Evolutionary conservation across 2,113 vertebrate species (phyloP), one percentile per base, ranked within the genome.

Genomic region (Sula dactylatra): DNA sequence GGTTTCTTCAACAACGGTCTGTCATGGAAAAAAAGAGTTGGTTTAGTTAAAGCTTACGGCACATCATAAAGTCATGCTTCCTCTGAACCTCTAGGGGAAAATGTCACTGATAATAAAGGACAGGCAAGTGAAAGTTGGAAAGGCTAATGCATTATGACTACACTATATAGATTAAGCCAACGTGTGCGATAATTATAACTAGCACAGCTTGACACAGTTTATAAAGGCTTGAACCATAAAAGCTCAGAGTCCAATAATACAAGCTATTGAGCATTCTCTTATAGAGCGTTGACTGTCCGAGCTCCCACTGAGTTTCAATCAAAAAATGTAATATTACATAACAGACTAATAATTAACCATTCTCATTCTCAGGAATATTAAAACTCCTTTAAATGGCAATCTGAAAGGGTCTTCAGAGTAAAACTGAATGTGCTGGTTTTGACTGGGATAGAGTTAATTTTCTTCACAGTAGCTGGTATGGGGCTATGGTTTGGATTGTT

Each of bases 61-160:
- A 71, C 40, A 94, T 95, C 80, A 66, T 93, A 83, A 98, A 97
- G 87, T 80, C 74, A 94, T 34, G 66, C 90, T 94, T 96, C 87
- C 85, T 91, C 92, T 95, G 85, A 96, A 96, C 92, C 87, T 96
- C 77, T 95, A 96, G 94, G 79, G 64, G 87, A 97, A 97, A 98
- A 96, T 97, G 97, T 94, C 96, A 92, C 65, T 88, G 89, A 91
- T 96, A 93, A 96, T 94, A 97, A 96, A 97, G 80, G 80, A 90
- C 89, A 87, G 64, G 61, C 47, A 85, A 77, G 58, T 40, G 82
- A 91, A 94, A 80, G 67, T 44, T 86, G 61, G 82, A 93, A 90
- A 95, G 77, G 74, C 85, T 96, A 95, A 95, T 94, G 86, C 77
- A 71, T 95, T 94, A 94, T 80, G 76, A 87, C 73, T 80, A 62